Conservation (phyloP, 2,797 vertebrate genomes). For the Chiloscyllium punctatum region DNA sequence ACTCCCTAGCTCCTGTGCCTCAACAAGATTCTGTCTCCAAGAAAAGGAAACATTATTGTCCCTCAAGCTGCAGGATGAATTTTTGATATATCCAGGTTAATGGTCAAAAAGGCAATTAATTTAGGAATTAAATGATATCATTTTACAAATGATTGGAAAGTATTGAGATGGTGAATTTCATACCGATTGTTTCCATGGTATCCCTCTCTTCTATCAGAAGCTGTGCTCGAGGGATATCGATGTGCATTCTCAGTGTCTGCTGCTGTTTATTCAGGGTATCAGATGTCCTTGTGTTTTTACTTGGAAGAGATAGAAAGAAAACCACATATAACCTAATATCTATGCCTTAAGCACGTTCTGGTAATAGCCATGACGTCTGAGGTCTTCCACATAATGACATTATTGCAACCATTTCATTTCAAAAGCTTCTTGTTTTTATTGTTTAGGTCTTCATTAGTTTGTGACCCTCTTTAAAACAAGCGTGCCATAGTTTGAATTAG, state of each 20-base stretch:
- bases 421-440: neutral
- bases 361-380: neutral
- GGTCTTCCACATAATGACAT: neutral
- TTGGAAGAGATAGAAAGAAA: conserved; percentile 49
- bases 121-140: neutral
- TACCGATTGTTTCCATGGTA: conserved; percentile 98
- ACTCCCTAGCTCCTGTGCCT: no score
- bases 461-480: neutral
- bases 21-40: no score
- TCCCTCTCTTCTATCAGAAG: conserved; percentile 97
- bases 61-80: neutral
- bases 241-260: conserved; percentile 94
- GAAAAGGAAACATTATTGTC: neutral
- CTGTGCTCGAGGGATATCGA: conserved; percentile 95
- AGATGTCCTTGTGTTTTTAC: conserved; percentile 93
- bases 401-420: neutral
- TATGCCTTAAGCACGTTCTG: neutral
- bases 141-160: neutral
- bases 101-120: neutral
- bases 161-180: conserved; percentile 26
- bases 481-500: neutral
- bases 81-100: neutral
- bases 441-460: neutral
- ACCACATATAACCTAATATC: neutral
- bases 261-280: conserved; percentile 95